Base-by-base conservation (phyloP, 2,797 vertebrate species). In the Neosilurus hyrtlii region DNA sequence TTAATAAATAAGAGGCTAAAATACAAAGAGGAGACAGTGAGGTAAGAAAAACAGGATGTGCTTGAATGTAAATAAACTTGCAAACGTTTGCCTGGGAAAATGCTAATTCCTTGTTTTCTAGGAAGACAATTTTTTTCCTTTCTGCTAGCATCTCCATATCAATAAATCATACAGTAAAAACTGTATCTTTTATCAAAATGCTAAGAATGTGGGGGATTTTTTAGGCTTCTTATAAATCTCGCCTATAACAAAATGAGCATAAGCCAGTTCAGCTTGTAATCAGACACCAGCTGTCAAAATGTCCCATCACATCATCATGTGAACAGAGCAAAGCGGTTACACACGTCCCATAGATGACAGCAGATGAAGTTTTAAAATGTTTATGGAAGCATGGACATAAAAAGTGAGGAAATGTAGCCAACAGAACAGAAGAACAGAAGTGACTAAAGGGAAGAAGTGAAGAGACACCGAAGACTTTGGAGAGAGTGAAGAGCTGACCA, bases 61-160 rank as follows among this genome's bases (percentile, higher is more conserved):
- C 54, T 56, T 86, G 54, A 80, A 86, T 88, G 89, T 90, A 91
- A 91, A 88, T 89, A 82, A 89, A 65, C 22, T 2, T 43, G 89
- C 49, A 67, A 88, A 91, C 66, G 91, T 90, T 90, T 91, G 90
- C 92, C 92, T 90, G 87, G 83, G 87, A 92, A 92, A 90, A 93
- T 93, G 92, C 79, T 91, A 93, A 94, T 93, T 91, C 80, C 37
- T 67, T 80, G 85, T 86, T 89, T 92, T 93, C 91, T 91, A 89
- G 87, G 89, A 90, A 59, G 11, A 59, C 16, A 18, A 26, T 18
- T 57, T 8, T 52, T 0, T 54, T 73, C 16, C 8, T 52, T 26
- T 26, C n/a, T 72, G 20, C 4, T 51, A 49, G 49, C 26, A 30
- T 54, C 15, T 35, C 16, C 26, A 11, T n/a, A 20, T 56, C 35